Conservation (phyloP, 2,888 invertebrate genomes). For the Stegophylla sp. region DNA sequence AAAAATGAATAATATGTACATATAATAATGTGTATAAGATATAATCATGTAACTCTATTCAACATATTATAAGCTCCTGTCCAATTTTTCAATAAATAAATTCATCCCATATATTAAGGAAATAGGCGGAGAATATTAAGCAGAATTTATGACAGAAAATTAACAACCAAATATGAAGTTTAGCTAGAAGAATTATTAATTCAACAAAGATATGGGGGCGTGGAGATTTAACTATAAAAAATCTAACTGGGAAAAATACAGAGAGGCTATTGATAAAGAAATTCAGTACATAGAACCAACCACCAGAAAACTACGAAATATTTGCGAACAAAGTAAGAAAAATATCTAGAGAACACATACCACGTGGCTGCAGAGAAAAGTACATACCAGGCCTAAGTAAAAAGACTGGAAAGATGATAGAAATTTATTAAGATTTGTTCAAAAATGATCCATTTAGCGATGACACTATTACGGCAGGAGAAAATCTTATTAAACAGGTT, state of each 20-base stretch:
- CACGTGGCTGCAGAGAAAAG: slow-evolving; percentile 31
- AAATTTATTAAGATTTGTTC: slow-evolving; percentile 35
- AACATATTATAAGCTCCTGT: too few relatives aligned
- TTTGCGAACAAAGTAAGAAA: slow-evolving; percentile 40
- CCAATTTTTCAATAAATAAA: too few relatives aligned
- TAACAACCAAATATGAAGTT: background rate
- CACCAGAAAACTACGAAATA: slow-evolving; percentile 49
- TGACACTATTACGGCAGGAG: slow-evolving; percentile 38
- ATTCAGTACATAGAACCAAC: slow-evolving; percentile 42
- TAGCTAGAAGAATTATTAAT: background rate
- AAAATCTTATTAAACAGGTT: slow-evolving; percentile 29
- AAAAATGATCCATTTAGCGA: slow-evolving; percentile 41
- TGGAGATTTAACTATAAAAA: slow-evolving; percentile 57
- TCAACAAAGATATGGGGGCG: background rate
- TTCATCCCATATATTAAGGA: too few relatives aligned
- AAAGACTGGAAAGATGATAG: slow-evolving; percentile 27
- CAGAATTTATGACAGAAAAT: too few relatives aligned
- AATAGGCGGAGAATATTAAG: too few relatives aligned
- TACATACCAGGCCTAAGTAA: slow-evolving; percentile 45
- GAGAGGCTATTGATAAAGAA: slow-evolving; percentile 34
- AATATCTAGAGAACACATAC: slow-evolving; percentile 34
- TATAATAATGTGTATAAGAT: too few relatives aligned
- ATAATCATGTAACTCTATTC: too few relatives aligned
- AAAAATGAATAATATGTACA: too few relatives aligned
- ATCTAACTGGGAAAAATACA: slow-evolving; percentile 56